Base-by-base conservation (phyloP, 2,113 vertebrate species). In the Antechinus flavipes region DNA sequence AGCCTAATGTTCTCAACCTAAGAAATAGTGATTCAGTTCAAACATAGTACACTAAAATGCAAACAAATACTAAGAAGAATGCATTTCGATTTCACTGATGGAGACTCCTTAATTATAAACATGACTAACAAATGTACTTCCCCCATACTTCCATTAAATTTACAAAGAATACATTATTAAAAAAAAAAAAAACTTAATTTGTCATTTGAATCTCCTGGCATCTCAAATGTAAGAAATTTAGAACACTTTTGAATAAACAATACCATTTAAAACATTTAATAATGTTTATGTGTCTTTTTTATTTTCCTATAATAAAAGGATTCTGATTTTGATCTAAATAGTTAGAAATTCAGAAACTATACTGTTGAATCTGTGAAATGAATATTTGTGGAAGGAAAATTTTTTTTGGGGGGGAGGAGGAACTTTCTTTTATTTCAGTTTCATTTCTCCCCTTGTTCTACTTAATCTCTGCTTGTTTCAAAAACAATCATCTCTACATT, bases 111-210 rank as follows among this genome's bases (percentile, higher is more conserved):
- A 98, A 98, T 98, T 99, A 99, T 93, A 98, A 99, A 98, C 98
- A 96, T 98, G 97, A 97, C 97, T 98, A 96, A 97, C 68, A 97
- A 98, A 96, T 96, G 96, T 97, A 97, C 95, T 98, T 98, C 94
- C 95, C 96, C 94, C 91, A 97, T 97, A 98, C 95, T 98, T 98
- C 97, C 98, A 98, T 97, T 98, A 98, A 47, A 47, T 47, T 93
- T 97, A 97, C 91, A 97, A 98, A 96, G 98, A 97, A 98, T 98
- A 98, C 95, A 97, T 97, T 98, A 98, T 98, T 99, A 42, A 42
- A 42, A 96, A 98, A 98, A 98, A 98, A 92, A 98, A 98, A 98
- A 98, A 97, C 95, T 98, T 98, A 98, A 98, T 98, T 98, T 98
- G 98, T 97, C 98, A 98, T 98, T 97, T 98, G 98, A 98, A 98